These are phyloP conservation scores for Epizoanthus rinbou DNA, from an alignment of 92 coral and sea anemone species.

Conservation along the genomic window DNA sequence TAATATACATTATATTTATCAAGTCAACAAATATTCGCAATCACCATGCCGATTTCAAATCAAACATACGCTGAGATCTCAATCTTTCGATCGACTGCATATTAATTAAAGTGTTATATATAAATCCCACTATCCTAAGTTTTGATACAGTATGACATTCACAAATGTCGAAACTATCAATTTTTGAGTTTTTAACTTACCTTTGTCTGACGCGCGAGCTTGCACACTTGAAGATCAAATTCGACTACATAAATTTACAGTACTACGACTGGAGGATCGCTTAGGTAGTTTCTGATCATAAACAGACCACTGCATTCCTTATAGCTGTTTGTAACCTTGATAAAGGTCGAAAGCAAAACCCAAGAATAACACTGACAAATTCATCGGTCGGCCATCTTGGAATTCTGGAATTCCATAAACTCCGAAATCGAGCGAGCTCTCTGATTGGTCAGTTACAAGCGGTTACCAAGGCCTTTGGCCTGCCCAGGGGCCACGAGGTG, in stretches of 20 bases:
- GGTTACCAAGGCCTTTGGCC: too few species aligned
- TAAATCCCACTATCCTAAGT: conserved; percentile 12
- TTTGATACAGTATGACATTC: conserved; percentile 7
- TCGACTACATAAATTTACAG: too few species aligned
- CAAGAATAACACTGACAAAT: too few species aligned
- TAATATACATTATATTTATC: too few species aligned
- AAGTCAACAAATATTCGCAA: too few species aligned
- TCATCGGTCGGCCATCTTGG: too few species aligned
- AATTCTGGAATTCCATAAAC: too few species aligned
- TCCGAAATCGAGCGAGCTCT: too few species aligned
- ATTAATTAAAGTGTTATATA: not conserved
- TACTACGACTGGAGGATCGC: not conserved
- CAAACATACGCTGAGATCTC: too few species aligned
- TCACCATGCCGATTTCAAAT: too few species aligned
- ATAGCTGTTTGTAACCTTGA: not conserved
- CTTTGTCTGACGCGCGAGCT: not conserved
- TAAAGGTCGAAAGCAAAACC: not conserved
- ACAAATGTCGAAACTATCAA: conserved; percentile 11
- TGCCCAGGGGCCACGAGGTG: not conserved
- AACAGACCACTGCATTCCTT: not conserved
- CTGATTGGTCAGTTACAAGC: too few species aligned
- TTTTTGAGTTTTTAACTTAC: conserved; percentile 10
- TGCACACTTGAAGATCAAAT: too few species aligned
- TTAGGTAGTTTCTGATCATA: not conserved
- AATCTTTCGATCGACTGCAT: not conserved